Conservation (phyloP, 2,797 vertebrate genomes). For the Sarcophilus harrisii region DNA sequence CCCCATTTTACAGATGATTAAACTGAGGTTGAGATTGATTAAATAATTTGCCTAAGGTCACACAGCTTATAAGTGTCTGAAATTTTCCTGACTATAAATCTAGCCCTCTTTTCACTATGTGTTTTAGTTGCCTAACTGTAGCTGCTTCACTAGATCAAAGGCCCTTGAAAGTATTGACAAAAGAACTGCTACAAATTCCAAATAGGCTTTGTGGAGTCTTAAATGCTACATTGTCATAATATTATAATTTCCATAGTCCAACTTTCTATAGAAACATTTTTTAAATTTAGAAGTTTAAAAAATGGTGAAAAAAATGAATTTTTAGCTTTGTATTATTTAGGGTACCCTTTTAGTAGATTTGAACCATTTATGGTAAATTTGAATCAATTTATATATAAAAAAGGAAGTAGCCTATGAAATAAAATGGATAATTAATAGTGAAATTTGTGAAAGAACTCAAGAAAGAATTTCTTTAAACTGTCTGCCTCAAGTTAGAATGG, state of each 20-base stretch:
- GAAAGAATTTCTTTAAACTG: not conserved
- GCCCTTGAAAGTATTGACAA: not conserved
- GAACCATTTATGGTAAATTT: not conserved
- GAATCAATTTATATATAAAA: not conserved
- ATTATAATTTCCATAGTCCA: not conserved
- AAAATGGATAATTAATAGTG: conserved; percentile 6
- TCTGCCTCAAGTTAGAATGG: conserved; percentile 7
- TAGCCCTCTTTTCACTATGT: not conserved
- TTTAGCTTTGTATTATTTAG: not conserved
- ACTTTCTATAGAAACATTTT: not conserved
- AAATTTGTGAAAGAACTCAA: not conserved
- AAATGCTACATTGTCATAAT: not conserved
- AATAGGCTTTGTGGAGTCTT: conserved; percentile 8
- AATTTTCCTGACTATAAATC: not conserved
- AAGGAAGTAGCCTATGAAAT: conserved; percentile 19
- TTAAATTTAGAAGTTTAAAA: conserved; percentile 32
- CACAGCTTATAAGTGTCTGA: not conserved
- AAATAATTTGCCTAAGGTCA: not conserved
- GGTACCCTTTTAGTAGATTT: too few species aligned
- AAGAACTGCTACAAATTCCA: not conserved
- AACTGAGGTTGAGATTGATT: not conserved
- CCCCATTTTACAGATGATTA: not conserved
- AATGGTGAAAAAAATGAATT: conserved; percentile 11
- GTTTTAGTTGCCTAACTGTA: not conserved
- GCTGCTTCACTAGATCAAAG: not conserved